Evolutionary conservation across 2,888 invertebrate genomes (phyloP).

Genomic region (Tridacna crocea): DNA sequence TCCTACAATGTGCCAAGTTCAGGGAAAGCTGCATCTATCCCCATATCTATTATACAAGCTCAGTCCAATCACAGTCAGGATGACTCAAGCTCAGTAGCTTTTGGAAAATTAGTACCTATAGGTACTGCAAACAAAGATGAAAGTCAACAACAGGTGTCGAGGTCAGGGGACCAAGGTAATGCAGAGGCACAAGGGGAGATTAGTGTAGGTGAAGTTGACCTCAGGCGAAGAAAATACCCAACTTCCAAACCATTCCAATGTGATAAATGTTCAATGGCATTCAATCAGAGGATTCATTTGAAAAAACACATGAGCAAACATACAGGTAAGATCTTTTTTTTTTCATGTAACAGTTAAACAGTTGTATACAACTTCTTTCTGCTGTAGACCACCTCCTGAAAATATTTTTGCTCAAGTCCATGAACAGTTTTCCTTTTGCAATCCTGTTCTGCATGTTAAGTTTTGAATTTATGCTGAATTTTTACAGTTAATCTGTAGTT

Average conservation of each 20-base stretch:
- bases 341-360: not conserved
- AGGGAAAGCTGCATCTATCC: constrained; percentile 6
- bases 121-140: not conserved
- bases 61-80: not conserved
- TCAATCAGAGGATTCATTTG: constrained; percentile 84
- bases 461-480: no score
- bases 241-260: constrained; percentile 80
- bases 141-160: not conserved
- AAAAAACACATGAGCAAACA: constrained; percentile 84
- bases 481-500: no score
- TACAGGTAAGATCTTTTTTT: constrained; percentile 73
- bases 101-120: not conserved
- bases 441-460: no score
- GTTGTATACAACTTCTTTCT: no score
- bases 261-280: constrained; percentile 80
- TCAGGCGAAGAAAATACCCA: not conserved
- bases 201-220: not conserved
- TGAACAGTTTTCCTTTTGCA: no score
- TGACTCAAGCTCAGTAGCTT: not conserved
- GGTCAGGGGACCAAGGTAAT: not conserved
- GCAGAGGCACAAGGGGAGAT: not conserved
- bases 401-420: no score
- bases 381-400: no score
- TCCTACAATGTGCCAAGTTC: constrained; percentile 56
- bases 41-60: constrained; percentile 15